phyloP scores from a whole-genome alignment of 1,140 invertebrate genomes.

The Drosophila erecta region DNA sequence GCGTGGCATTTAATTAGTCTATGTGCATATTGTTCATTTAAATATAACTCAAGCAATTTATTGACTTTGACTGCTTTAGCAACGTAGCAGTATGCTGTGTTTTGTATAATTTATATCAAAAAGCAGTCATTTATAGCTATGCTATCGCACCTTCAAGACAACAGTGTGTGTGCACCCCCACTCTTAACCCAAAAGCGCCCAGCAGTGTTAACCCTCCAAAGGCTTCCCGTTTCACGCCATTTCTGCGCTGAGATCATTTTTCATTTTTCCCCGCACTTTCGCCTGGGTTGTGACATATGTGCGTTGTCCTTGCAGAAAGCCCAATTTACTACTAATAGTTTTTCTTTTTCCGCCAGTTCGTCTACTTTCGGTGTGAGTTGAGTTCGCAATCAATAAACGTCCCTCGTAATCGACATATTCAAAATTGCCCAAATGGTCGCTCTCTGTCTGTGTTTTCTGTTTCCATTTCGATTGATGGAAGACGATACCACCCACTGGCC shows the following conservation, averaged over 20 bases:
- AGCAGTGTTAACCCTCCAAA: too few species aligned
- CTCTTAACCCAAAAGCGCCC: not conserved
- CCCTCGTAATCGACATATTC: constrained; percentile 36
- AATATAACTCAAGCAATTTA: too few species aligned
- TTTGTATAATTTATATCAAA: not conserved
- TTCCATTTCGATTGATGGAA: constrained; percentile 27
- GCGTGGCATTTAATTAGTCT: too few species aligned
- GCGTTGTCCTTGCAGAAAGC: constrained; percentile 35
- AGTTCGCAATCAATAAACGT: constrained; percentile 36
- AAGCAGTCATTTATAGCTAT: too few species aligned
- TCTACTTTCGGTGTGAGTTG: not conserved
- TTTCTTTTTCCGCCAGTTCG: constrained; percentile 28
- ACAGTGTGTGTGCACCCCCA: too few species aligned
- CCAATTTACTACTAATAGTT: constrained; percentile 61
- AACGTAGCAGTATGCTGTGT: too few species aligned
- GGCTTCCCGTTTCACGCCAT: constrained; percentile 14
- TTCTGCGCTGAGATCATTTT: constrained; percentile 70
- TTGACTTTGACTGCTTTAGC: too few species aligned
- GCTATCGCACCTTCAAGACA: too few species aligned
- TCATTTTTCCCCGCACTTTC: constrained; percentile 53
- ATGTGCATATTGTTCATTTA: too few species aligned
- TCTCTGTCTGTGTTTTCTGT: not conserved
- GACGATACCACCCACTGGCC: constrained; percentile 15
- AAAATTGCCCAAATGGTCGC: constrained; percentile 19
- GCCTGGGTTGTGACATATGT: constrained; percentile 64